Evolutionary conservation across 2,797 vertebrate genomes (phyloP), one percentile per base, ranked within the genome.

Genomic region (Amniataba percoides): DNA sequence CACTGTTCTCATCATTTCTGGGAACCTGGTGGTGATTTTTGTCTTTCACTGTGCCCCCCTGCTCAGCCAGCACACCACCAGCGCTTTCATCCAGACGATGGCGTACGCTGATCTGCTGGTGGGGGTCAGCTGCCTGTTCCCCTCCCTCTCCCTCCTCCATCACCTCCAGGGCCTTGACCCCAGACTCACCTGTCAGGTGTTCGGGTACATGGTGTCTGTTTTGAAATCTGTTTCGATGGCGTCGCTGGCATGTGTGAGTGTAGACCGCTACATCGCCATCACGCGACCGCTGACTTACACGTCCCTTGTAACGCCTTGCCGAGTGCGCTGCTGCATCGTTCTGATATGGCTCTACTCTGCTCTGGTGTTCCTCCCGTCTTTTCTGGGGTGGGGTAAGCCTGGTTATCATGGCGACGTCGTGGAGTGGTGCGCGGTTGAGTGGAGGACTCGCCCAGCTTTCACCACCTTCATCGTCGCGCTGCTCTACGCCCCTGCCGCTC

Each of bases 71-170:
- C 98, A 99, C 88, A 98, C 97, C 81, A 99, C 98, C 90, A 99
- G 97, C 90, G 97, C 97, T 89, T 99, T 99, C 93, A 98, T 99
- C 85, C 98, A 98, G 95, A 99, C 98, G 27, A 99, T 99, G 98
- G 97, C 98, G 0, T 99, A 99, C 23, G 98, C 98, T 19, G 98
- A 99, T 91, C 95, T 99, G 75, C 93, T 99, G 92, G 97, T 99
- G 78, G 98, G 98, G 0, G 94, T 99, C 68, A 99, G 98, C 94
- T 99, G 98, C 92, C 95, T 99, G 74, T 96, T 98, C 84, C 98
- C 98, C 21, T 98, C 97, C 68, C 90, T 99, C 84, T 99, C 97
- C 58, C 93, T 99, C 62, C 95, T 99, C 55, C 96, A 97, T 90
- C 96, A 95, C 75, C 95, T 97, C 0, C 91, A 97, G 86, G 95